phyloP scores from a whole-genome alignment of 2,113 vertebrate species.

The Alaudala cheleensis region DNA sequence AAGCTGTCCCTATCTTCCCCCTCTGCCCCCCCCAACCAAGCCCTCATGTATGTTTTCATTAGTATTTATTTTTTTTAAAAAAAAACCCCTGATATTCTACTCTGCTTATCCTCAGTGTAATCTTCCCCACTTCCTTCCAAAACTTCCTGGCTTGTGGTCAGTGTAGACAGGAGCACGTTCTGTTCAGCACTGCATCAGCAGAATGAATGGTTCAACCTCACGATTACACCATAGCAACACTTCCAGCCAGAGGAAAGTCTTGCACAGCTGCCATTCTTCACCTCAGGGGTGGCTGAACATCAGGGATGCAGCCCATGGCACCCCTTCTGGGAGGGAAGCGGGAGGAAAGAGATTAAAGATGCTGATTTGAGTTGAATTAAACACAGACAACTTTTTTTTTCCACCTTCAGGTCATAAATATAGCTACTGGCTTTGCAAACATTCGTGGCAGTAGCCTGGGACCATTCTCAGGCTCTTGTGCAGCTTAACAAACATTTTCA shows the following conservation, averaged over 20 bases:
- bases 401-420: neutral
- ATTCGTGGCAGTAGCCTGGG: neutral
- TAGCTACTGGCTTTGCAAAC: neutral
- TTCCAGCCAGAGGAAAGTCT: neutral
- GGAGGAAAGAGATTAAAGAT: neutral
- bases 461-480: neutral
- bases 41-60: neutral
- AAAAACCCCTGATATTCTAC: neutral
- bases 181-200: conserved; percentile 11
- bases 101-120: neutral
- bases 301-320: neutral
- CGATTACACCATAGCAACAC: neutral
- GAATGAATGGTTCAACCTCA: conserved; percentile 1
- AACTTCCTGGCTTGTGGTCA: conserved; percentile 54
- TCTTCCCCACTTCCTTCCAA: conserved; percentile 28
- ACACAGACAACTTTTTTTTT: neutral
- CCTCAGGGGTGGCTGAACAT: neutral
- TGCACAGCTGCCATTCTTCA: neutral
- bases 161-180: neutral
- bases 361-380: neutral
- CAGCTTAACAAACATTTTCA: neutral
- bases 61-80: neutral
- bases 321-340: neutral
- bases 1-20: neutral
- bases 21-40: neutral